Conservation (phyloP, 2,113 vertebrate genomes). For the Halichoerus grypus region DNA sequence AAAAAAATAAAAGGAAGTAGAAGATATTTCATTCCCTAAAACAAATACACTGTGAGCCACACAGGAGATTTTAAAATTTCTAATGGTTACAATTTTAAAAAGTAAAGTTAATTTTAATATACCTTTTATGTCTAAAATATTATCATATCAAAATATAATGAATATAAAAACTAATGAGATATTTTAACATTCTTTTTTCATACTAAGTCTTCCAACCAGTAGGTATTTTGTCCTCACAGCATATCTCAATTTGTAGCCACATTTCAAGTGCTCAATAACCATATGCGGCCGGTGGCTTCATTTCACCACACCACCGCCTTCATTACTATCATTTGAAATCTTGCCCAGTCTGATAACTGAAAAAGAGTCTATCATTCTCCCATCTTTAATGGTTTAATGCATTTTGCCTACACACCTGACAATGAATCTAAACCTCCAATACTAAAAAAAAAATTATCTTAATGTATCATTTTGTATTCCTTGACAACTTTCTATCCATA, state of each 20-base stretch:
- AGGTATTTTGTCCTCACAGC: not conserved
- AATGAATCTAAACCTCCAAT: not conserved
- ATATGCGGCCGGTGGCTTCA: not conserved
- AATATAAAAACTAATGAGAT: not conserved
- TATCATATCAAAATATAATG: not conserved
- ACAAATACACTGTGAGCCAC: not conserved
- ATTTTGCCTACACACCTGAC: not conserved
- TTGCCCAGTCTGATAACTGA: not conserved
- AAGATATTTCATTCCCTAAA: not conserved
- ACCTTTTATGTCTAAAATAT: not conserved
- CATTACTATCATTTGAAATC: not conserved
- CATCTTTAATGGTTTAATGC: not conserved
- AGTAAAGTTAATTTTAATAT: not conserved
- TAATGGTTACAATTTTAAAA: not conserved
- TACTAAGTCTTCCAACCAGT: not conserved
- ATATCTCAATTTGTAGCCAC: not conserved
- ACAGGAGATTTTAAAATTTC: not conserved
- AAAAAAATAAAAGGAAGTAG: not conserved
- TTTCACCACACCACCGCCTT: not conserved
- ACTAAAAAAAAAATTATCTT: not conserved
- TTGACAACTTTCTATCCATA: not conserved
- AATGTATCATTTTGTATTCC: not conserved
- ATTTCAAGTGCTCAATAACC: not conserved
- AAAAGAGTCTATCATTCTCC: not conserved
- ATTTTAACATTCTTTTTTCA: not conserved